Percentiles rank a stretch among this genome's conserved stretches.
phyloP scores from a whole-genome alignment of 2,888 invertebrate species.

The Pheosia gnoma region DNA sequence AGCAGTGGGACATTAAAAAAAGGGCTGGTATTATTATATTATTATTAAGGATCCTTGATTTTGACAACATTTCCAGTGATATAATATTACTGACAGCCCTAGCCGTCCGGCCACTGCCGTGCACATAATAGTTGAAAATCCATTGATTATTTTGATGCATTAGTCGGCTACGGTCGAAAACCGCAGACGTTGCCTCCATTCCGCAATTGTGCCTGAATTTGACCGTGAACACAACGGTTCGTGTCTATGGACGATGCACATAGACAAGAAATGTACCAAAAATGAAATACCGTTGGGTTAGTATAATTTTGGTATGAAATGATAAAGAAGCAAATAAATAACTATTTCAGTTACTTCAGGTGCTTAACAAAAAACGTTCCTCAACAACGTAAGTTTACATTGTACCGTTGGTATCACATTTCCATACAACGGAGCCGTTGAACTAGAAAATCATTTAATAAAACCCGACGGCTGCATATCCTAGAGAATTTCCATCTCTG shows the following conservation, averaged over 20 bases:
- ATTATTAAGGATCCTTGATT: background rate
- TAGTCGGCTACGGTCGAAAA: conserved; percentile 35
- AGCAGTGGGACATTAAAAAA: too few relatives aligned
- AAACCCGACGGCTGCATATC: conserved; percentile 31
- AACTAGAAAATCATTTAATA: conserved; percentile 35
- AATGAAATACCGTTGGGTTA: background rate
- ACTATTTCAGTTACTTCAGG: background rate
- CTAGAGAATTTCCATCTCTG: conserved; percentile 54
- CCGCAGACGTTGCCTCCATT: conserved; percentile 30
- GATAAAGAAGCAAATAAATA: background rate
- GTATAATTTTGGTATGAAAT: conserved; percentile 8
- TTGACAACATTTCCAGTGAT: too few relatives aligned
- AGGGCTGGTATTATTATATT: background rate
- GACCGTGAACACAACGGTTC: conserved; percentile 8
- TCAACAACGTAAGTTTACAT: background rate
- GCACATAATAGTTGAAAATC: conserved; percentile 28
- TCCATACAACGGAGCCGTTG: conserved; percentile 13
- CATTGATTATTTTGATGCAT: conserved; percentile 40
- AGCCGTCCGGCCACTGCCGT: conserved; percentile 10
- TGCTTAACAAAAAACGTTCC: background rate
- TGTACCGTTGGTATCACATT: conserved; percentile 4
- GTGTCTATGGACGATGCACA: conserved; percentile 4
- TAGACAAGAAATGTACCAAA: background rate
- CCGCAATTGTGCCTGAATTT: conserved; percentile 5
- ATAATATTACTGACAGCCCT: conserved; percentile 1